Evolutionary conservation across 2,113 vertebrate genomes (phyloP).

Genomic region (Paradoxurus hermaphroditus): DNA sequence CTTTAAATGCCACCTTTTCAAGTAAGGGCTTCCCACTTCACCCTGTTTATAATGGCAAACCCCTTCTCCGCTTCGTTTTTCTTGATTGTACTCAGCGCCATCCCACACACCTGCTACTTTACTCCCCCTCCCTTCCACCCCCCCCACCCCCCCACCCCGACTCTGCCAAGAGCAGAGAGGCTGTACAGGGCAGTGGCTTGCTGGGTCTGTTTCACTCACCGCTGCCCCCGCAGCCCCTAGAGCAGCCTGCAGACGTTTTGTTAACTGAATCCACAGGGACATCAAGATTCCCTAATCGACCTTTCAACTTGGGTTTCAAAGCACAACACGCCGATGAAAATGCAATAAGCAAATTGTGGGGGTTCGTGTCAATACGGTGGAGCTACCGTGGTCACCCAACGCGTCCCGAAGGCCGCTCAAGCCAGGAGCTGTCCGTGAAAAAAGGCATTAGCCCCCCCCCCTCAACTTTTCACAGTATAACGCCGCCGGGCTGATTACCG

Average conservation of each 20-base stretch:
- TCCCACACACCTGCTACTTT: neutral
- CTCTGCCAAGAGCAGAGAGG: neutral
- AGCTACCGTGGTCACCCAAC: neutral
- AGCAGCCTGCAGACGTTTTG: neutral
- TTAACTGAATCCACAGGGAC: neutral
- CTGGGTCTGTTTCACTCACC: neutral
- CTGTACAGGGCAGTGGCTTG: neutral
- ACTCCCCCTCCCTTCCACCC: neutral
- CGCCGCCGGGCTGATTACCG: neutral
- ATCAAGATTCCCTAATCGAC: slow-evolving; percentile 25
- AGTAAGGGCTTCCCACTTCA: neutral
- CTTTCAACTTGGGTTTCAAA: slow-evolving; percentile 20
- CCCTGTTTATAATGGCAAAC: neutral
- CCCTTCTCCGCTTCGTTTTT: neutral
- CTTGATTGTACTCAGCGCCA: neutral
- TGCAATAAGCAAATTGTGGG: neutral
- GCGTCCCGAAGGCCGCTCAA: neutral
- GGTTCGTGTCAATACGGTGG: neutral
- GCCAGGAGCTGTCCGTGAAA: neutral
- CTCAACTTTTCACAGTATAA: neutral
- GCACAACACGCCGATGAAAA: neutral
- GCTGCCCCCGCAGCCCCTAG: neutral
- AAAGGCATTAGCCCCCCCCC: neutral
- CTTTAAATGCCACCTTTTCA: neutral
- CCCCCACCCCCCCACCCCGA: no score